Evolutionary conservation across 2,797 vertebrate genomes (phyloP).

Genomic region (Glossophaga mutica): DNA sequence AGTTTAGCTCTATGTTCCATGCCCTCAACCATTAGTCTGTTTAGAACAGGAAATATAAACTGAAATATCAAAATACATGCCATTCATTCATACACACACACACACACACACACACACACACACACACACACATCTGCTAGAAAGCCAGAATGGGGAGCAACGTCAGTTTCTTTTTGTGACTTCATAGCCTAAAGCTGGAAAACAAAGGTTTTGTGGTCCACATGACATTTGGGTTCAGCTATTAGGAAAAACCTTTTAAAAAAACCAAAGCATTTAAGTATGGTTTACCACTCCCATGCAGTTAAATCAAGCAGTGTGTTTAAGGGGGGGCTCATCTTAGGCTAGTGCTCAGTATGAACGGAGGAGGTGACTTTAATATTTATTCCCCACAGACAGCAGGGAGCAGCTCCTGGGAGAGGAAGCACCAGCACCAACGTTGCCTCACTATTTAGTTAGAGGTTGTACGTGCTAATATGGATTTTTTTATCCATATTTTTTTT

Average conservation of each 20-base stretch:
- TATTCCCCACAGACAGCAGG: neutral
- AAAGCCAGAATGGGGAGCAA: neutral
- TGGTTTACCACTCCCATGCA: neutral
- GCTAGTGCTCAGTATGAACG: neutral
- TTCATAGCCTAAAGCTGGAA: neutral
- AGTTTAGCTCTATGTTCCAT: neutral
- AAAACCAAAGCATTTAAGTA: neutral
- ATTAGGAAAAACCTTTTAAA: neutral
- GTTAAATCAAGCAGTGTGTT: neutral
- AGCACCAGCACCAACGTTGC: neutral
- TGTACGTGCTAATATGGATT: neutral
- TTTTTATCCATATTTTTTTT: neutral
- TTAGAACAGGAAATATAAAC: neutral
- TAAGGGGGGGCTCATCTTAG: neutral
- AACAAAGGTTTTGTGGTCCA: neutral
- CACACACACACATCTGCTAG: neutral
- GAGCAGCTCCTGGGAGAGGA: neutral
- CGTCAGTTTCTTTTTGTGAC: neutral
- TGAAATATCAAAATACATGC: neutral
- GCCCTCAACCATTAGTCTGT: neutral
- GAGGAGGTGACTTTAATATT: neutral
- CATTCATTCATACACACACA: neutral
- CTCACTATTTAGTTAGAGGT: neutral
- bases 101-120: neutral
- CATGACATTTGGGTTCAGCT: neutral